Evolutionary conservation across 2,113 vertebrate genomes (phyloP).

Genomic region (Stegostoma tigrinum): DNA sequence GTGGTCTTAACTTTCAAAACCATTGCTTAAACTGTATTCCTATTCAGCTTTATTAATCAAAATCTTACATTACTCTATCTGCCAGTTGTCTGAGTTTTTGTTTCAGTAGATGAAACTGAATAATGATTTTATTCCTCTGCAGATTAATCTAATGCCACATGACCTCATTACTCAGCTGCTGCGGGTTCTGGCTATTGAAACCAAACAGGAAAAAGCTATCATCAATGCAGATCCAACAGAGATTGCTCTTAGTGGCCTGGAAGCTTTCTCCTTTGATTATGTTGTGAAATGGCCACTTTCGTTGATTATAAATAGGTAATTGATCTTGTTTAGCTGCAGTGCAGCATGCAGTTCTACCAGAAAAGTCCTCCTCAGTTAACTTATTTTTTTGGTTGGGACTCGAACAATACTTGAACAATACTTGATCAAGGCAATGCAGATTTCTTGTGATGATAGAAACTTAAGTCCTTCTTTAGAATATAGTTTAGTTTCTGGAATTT

Average conservation of each 20-base stretch:
- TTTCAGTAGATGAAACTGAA: neutral
- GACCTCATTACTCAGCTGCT: conserved; percentile 94
- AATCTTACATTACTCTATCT: neutral
- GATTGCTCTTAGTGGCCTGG: conserved; percentile 76
- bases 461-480: neutral
- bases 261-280: conserved; percentile 96
- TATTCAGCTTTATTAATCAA: neutral
- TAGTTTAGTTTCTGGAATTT: neutral
- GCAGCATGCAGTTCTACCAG: neutral
- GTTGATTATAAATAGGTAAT: conserved; percentile 90
- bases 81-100: neutral
- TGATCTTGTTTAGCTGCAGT: neutral
- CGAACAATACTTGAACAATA: neutral
- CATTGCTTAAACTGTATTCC: neutral
- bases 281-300: conserved; percentile 97
- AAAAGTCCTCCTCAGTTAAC: neutral
- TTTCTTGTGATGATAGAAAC: neutral
- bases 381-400: neutral
- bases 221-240: conserved; percentile 79
- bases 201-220: conserved; percentile 87
- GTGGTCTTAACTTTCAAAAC: neutral
- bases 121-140: conserved; percentile 27
- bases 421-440: neutral
- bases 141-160: conserved; percentile 96
- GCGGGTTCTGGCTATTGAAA: conserved; percentile 90